Base-by-base conservation (phyloP, 2,888 invertebrate genomes). In the Tipula vernalis region DNA sequence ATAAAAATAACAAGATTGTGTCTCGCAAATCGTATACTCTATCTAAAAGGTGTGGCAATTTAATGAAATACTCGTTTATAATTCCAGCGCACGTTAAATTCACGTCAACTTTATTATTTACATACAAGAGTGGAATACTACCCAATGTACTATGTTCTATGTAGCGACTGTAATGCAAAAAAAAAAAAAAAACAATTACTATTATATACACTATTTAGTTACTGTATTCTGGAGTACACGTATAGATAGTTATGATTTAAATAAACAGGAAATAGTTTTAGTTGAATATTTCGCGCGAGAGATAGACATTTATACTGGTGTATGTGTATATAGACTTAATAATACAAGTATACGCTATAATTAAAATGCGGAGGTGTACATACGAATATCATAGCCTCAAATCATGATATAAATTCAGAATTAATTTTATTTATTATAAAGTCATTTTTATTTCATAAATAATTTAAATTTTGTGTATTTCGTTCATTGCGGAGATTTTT, bases 281-380 rank as follows among this genome's bases (percentile, higher is more conserved):
- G 71, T 71, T 71, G 71, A 71, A 71, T 71, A 71, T 71, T 71
- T 71, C 28, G 71, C 71, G 71, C 71, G 71, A 71, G 71, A 71
- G 2, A 71, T 28, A 71, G 28, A 71, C 5, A 39, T n/a, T n/a
- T n/a, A n/a, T 5, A 51, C 51, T 15, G 28, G 71, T 8, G 28
- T 28, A 28, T 28, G 28, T 8, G 28, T 28, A 71, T 71, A 71
- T 28, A 28, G 28, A 71, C 71, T 71, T 28, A 28, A 71, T 71
- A 71, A 39, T 6, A 39, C 6, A 39, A 6, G 39, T 39, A 51
- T 15, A 51, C 51, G 51, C 71, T 71, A 71, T 71, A 71, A 71
- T 71, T 71, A 71, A 71, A 71, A 71, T 71, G 71, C 71, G 71
- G 71, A 71, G 71, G 71, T 71, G 71, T 71, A 71, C 71, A 71